These are phyloP conservation scores for Calycopis cecrops DNA, from an alignment of 1,140 invertebrate species.

Conservation along the genomic window DNA sequence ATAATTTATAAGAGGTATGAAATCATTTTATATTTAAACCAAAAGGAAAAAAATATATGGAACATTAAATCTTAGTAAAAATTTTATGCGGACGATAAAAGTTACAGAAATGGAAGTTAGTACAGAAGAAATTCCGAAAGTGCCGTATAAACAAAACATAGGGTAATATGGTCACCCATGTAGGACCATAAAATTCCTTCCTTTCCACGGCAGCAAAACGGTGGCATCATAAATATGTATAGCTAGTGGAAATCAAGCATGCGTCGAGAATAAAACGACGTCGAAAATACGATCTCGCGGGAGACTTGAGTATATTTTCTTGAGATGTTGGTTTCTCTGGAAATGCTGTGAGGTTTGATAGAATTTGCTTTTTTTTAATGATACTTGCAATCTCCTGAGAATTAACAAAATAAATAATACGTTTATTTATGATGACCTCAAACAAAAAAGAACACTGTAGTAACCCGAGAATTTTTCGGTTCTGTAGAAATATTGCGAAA, in stretches of 20 bases:
- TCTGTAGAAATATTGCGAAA: too few relatives aligned
- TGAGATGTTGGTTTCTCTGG: background rate
- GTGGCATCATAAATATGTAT: slow-evolving; percentile 70
- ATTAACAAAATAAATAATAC: too few relatives aligned
- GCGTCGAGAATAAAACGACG: slow-evolving; percentile 66
- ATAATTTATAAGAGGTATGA: too few relatives aligned
- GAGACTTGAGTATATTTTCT: slow-evolving; percentile 33
- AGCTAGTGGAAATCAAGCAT: slow-evolving; percentile 64
- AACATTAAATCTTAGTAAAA: slow-evolving; percentile 5
- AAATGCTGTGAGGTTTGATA: background rate
- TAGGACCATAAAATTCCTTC: slow-evolving; percentile 59
- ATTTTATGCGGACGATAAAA: slow-evolving; percentile 11
- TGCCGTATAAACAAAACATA: slow-evolving; percentile 31
- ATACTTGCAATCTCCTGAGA: too few relatives aligned
- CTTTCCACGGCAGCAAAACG: slow-evolving; percentile 43
- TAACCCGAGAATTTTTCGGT: too few relatives aligned
- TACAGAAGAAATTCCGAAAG: slow-evolving; percentile 4
- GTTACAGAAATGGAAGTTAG: slow-evolving; percentile 1
- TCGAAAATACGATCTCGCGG: slow-evolving; percentile 66
- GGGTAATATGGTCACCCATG: slow-evolving; percentile 48
- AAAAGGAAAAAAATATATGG: background rate
- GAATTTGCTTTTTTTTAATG: too few relatives aligned
- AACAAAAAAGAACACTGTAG: too few relatives aligned
- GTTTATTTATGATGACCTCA: too few relatives aligned
- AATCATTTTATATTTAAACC: too few relatives aligned